Evolutionary conservation across 53 echinoderm and acorn worm species (phyloP), one percentile per base, ranked within the genome.

Genomic region (Paracentrotus lividus): DNA sequence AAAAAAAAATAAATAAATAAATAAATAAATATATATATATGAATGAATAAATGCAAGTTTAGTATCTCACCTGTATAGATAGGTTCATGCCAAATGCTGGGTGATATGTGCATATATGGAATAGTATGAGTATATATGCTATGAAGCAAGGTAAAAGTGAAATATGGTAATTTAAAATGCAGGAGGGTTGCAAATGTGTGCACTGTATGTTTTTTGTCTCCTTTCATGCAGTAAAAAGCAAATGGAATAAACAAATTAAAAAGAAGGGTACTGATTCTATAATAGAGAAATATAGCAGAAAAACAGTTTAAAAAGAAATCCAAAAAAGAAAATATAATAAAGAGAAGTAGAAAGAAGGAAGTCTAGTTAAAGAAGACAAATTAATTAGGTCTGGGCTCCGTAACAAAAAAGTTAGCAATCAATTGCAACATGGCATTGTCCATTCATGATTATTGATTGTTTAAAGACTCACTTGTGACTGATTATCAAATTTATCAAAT

Each of bases 11-110:
- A n/a, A n/a, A n/a, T n/a, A n/a, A n/a, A n/a, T n/a, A n/a, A n/a
- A n/a, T n/a, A 45, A 5, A 49, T 49, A n/a, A 21, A 87, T 87
- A 4, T 10, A 87, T 0, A 34, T 21, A 31, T 20, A 57, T 36
- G 12, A 31, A 40, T 56, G 27, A 87, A 87, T 21, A 87, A 56
- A 57, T 45, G 21, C 4, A 52, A 32, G 34, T 56, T 56, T 87
- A 87, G 54, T 56, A 32, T 49, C 54, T 56, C 87, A 87, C 54
- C 87, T 87, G 87, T 56, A 55, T 56, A 34, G 53, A 55, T 56
- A 34, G 42, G 33, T n/a, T 24, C 81, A 81, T n/a, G 49, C 81
- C 14, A 47, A 81, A n/a, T 81, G 81, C 81, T 9, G 1, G 81
- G 27, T 81, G 81, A 21, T 24, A 13, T 7, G 47, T 81, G 7